Conservation (phyloP, 2,888 invertebrate species). For the Diarsia brunnea region DNA sequence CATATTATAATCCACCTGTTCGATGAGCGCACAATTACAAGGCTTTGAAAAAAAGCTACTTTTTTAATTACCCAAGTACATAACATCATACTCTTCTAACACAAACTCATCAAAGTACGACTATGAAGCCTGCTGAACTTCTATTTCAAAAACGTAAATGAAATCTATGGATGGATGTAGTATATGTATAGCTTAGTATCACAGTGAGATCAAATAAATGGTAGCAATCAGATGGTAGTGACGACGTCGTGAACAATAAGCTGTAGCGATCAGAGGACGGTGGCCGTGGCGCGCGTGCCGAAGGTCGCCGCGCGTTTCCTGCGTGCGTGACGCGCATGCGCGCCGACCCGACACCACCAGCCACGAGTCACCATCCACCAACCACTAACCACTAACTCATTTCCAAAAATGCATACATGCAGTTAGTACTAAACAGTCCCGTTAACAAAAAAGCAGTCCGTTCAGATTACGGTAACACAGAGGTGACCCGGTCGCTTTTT, state of each 20-base stretch:
- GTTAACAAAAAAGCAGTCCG: slow-evolving; percentile 72
- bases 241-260: slow-evolving; percentile 80
- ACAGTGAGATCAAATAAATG: slow-evolving; percentile 57
- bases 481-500: slow-evolving; percentile 82
- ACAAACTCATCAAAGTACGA: neutral
- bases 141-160: neutral
- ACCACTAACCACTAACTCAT: slow-evolving; percentile 36
- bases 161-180: slow-evolving; percentile 8
- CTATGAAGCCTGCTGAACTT: neutral
- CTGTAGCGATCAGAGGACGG: slow-evolving; percentile 76
- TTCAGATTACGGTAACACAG: slow-evolving; percentile 74
- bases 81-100: neutral
- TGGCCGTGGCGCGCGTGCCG: slow-evolving; percentile 86
- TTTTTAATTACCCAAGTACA: neutral
- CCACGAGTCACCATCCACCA: slow-evolving; percentile 18
- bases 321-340: slow-evolving; percentile 89
- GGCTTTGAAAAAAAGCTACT: neutral
- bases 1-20: slow-evolving; percentile 19
- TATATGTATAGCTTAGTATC: slow-evolving; percentile 21
- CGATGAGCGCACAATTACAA: slow-evolving; percentile 11
- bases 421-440: slow-evolving; percentile 63
- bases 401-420: slow-evolving; percentile 50
- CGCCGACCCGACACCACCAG: slow-evolving; percentile 45
- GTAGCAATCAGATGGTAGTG: slow-evolving; percentile 66
- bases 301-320: slow-evolving; percentile 88